phyloP scores from a whole-genome alignment of 2,888 invertebrate genomes.

The Phyllotreta cruciferae region DNA sequence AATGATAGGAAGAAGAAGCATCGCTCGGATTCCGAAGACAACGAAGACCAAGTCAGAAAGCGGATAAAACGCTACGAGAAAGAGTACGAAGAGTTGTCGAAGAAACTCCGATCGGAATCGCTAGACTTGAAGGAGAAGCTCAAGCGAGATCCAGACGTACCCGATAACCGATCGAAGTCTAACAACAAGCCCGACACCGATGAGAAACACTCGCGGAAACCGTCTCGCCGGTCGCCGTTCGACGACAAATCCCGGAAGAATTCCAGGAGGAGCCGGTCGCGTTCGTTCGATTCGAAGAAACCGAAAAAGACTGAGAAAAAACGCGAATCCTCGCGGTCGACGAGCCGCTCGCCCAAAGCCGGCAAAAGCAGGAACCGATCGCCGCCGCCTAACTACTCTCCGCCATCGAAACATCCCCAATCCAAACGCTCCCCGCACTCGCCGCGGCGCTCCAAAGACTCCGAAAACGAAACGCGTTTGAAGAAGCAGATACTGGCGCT shows the following conservation, averaged over 20 bases:
- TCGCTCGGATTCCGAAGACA: neutral
- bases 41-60: conserved; percentile 36
- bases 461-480: conserved; percentile 17
- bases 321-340: conserved; percentile 14
- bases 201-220: neutral
- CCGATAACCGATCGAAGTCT: no score
- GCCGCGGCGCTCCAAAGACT: neutral
- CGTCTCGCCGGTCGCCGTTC: conserved; percentile 1
- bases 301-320: conserved; percentile 12
- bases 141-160: conserved; percentile 3
- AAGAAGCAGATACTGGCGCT: conserved; percentile 30
- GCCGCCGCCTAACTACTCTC: neutral
- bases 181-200: no score
- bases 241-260: conserved; percentile 1
- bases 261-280: conserved; percentile 19
- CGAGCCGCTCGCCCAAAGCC: neutral
- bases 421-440: neutral
- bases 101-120: conserved; percentile 22
- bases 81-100: conserved; percentile 1
- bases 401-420: neutral
- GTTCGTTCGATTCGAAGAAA: conserved; percentile 11
- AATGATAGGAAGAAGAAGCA: conserved; percentile 13
- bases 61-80: conserved; percentile 4
- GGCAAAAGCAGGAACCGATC: neutral
- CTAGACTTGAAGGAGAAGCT: neutral